Evolutionary conservation across 2,888 invertebrate genomes (phyloP), one percentile per base, ranked within the genome.

Genomic region (Chloroclysta siterata): DNA sequence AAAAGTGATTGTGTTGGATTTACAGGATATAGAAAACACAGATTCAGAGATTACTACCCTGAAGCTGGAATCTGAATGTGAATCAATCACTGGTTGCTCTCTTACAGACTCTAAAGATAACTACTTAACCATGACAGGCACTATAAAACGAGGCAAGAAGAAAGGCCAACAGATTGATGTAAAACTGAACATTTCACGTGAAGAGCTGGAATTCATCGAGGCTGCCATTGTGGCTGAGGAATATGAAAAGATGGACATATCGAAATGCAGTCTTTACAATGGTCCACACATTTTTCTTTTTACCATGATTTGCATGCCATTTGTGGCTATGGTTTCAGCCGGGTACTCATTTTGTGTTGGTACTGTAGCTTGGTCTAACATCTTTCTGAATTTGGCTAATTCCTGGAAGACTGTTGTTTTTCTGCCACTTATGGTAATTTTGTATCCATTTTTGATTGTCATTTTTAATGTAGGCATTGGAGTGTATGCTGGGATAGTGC

Each of bases 281-380:
- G 96, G 96, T 0, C 91, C 94, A 11, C 96, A 96, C 78, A 91
- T 96, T 51, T 91, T 95, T 61, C 63, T 96, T 7, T 94, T 95
- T 76, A 94, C 95, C 47, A 72, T 96, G 39, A 66, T 96, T 11
- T 95, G 95, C 78, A 90, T 94, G 72, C 96, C 96, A 11, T 92
- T 96, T 85, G 95, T 96, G 15, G 92, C 94, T 36, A 72, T 94
- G 44, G 87, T 95, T 63, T 95, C 96, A 10, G 92, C 94, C 13
- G 80, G 94, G 53, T 95, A 96, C 77, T 95, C 96, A 0, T 96
- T 96, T 80, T 96, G 96, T 78, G 94, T 95, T 68, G 96, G 96
- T 17, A 96, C 96, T 1, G 85, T 96, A 74, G 95, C 96, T 53
- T 96, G 96, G 96, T 96, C 96, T 78, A 96, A 96, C 74, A 93